A percentile compares a stretch with the other conserved stretches of the same genome.
Evolutionary conservation across 1,140 invertebrate species (phyloP).

Genomic region (Linepithema humile): DNA sequence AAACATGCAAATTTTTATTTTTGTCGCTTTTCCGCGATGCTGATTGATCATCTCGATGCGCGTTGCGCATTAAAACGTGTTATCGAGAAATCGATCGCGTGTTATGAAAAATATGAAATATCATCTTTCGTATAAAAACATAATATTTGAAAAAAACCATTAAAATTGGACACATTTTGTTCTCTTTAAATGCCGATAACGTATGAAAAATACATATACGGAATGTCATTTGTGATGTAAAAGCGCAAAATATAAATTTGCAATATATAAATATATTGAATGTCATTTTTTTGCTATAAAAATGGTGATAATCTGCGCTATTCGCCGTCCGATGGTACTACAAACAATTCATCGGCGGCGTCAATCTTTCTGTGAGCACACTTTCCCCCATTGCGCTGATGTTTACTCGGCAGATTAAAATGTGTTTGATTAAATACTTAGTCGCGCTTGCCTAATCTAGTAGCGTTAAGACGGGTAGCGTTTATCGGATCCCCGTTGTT

Average conservation of each 20-base stretch:
- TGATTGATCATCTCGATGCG: too few species aligned
- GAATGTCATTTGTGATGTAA: background rate
- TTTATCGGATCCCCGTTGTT: slow-evolving; percentile 50
- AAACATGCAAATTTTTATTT: too few species aligned
- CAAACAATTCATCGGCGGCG: background rate
- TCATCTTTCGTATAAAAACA: too few species aligned
- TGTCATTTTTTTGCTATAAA: too few species aligned
- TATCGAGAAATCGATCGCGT: background rate
- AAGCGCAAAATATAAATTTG: too few species aligned
- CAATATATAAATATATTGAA: too few species aligned
- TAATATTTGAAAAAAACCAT: too few species aligned
- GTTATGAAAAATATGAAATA: too few species aligned
- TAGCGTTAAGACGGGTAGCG: slow-evolving; percentile 54
- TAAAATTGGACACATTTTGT: too few species aligned
- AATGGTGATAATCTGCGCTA: background rate
- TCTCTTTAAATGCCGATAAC: too few species aligned
- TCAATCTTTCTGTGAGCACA: slow-evolving; percentile 17
- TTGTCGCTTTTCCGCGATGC: too few species aligned
- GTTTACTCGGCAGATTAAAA: slow-evolving; percentile 77
- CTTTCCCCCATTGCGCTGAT: slow-evolving; percentile 31
- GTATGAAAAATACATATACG: too few species aligned
- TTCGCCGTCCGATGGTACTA: background rate
- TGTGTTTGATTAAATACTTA: slow-evolving; percentile 81
- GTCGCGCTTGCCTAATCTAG: slow-evolving; percentile 71
- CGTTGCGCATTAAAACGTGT: background rate